These are phyloP conservation scores for Drosophila baimaii DNA, from an alignment of 1,140 invertebrate species.

Conservation along the genomic window DNA sequence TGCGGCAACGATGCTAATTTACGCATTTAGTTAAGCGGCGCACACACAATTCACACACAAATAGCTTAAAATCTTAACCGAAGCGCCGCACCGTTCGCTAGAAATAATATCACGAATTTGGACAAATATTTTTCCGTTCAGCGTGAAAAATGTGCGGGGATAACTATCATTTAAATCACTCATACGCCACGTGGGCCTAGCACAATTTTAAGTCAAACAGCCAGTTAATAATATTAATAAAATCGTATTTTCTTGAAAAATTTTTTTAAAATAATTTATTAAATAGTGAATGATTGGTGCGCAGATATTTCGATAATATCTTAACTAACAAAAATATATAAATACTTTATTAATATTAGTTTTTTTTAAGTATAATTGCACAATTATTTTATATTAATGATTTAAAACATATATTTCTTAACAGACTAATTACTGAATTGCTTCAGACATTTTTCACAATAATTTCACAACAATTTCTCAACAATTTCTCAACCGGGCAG, in stretches of 20 bases:
- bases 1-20: slow-evolving; percentile 55
- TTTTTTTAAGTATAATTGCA: not conserved
- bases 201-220: not conserved
- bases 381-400: not conserved
- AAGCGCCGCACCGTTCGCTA: not conserved
- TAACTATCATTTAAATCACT: not conserved
- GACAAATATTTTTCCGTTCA: not conserved
- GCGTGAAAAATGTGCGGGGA: too few species aligned
- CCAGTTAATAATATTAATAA: not conserved
- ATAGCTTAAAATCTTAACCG: not conserved
- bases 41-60: slow-evolving; percentile 3
- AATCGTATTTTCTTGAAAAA: not conserved
- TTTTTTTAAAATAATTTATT: not conserved
- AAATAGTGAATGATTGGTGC: too few species aligned
- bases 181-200: not conserved
- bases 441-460: not conserved
- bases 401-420: not conserved
- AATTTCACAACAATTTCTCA: slow-evolving; percentile 8
- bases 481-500: slow-evolving; percentile 5
- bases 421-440: slow-evolving; percentile 12
- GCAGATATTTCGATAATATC: not conserved
- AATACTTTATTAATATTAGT: not conserved
- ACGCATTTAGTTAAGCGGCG: slow-evolving; percentile 33
- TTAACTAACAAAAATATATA: fast-evolving
- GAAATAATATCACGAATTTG: not conserved